phyloP scores from a whole-genome alignment of 2,113 vertebrate species.

The Ammospiza nelsoni region DNA sequence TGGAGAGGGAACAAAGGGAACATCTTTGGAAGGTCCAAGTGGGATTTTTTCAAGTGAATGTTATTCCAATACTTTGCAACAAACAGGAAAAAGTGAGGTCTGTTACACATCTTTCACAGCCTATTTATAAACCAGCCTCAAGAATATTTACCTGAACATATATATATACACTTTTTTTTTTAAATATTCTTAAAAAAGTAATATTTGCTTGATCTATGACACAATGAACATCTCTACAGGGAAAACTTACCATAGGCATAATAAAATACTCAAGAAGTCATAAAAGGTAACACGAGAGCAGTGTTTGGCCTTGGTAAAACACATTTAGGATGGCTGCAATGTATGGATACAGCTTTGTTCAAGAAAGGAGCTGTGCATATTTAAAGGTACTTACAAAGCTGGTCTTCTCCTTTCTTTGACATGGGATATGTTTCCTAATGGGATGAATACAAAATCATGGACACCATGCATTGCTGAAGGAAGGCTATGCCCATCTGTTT shows the following conservation, averaged over 20 bases:
- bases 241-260: slow-evolving; percentile 31
- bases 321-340: slow-evolving; percentile 31
- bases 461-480: slow-evolving; percentile 33
- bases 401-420: slow-evolving; percentile 53
- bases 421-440: not conserved
- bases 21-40: slow-evolving; percentile 57
- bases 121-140: slow-evolving; percentile 40
- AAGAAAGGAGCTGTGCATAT: slow-evolving; percentile 54
- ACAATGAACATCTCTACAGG: slow-evolving; percentile 59
- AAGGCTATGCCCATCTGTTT: not conserved
- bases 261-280: slow-evolving; percentile 58
- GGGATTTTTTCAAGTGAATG: slow-evolving; percentile 48
- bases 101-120: slow-evolving; percentile 41
- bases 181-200: slow-evolving; percentile 59
- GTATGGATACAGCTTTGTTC: slow-evolving; percentile 25
- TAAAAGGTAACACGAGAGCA: slow-evolving; percentile 52
- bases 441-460: slow-evolving; percentile 20
- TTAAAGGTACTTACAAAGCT: slow-evolving; percentile 48
- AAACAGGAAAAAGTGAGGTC: slow-evolving; percentile 49
- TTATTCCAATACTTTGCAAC: slow-evolving; percentile 37
- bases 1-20: slow-evolving; percentile 38
- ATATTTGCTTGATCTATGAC: slow-evolving; percentile 63
- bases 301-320: slow-evolving; percentile 49
- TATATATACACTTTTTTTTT: slow-evolving; percentile 28
- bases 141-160: slow-evolving; percentile 52